Evolutionary conservation across 1,140 invertebrate genomes (phyloP), one percentile per base, ranked within the genome.

Genomic region (Papilio helenus): DNA sequence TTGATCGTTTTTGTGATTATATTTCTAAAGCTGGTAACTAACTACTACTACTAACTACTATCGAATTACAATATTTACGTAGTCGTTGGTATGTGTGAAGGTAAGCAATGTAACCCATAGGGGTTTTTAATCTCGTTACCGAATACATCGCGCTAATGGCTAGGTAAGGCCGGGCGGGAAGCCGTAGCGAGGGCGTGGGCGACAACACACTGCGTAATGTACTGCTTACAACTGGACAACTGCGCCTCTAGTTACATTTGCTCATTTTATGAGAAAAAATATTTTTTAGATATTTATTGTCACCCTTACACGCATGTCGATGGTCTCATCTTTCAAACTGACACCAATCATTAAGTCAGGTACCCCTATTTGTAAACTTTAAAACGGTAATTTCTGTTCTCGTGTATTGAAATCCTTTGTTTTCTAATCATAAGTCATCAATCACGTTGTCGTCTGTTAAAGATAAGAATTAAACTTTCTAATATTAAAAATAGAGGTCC

Each of bases 61-160:
- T 49, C 46, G 4, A 18, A 49, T 49, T 46, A 44, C 14, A 49
- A 74, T 74, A 44, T 74, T 34, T 34, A 72, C 34, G 39, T 12
- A 74, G 20, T 46, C 20, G 49, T 23, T 26, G 76, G 58, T 44
- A 65, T 78, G 29, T 61, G 76, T 18, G 18, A 55, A 7, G 51
- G 51, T 74, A 74, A 74, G 55, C 46, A 61, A 18, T 73, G 72
- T 76, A 72, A 79, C 76, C 81, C 71, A 72, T 51, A 44, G 79
- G 81, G 81, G 78, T 74, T 81, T n/a, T 86, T 87, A 90, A 93
- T 93, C 90, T 86, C 81, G 84, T 92, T 91, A 92, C 86, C 78
- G 82, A 90, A 89, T 90, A 87, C 83, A 92, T 92, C 87, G 87
- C 83, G 85, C 91, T 91, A 91, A 83, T 81, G 80, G 84, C 82